These are phyloP conservation scores for Oscarella lobularis DNA, from an alignment of 37 sponge, comb jelly and placozoan species.

Conservation along the genomic window DNA sequence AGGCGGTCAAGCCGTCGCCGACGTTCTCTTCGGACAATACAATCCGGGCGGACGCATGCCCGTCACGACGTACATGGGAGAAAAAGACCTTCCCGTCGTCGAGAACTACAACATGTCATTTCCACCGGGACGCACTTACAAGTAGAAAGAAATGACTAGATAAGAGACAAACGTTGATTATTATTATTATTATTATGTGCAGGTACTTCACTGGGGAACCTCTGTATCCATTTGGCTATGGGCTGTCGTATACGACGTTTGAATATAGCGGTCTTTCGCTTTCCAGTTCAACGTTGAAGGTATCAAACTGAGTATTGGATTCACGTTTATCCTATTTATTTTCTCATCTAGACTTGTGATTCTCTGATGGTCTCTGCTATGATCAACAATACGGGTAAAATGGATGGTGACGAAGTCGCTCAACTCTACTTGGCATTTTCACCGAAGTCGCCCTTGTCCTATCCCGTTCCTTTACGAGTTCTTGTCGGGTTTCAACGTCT, in stretches of 20 bases:
- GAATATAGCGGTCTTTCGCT: neutral
- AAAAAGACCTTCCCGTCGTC: neutral
- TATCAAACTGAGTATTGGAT: neutral
- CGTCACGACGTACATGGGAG: neutral
- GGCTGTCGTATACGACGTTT: slow-evolving; percentile 2
- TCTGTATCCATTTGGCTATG: slow-evolving; percentile 1
- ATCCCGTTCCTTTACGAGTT: neutral
- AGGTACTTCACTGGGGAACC: slow-evolving; percentile 2
- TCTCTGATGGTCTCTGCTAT: neutral
- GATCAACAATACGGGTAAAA: neutral
- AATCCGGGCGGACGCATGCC: slow-evolving; percentile 7
- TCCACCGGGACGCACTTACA: slow-evolving; percentile 8
- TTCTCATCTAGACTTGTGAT: neutral
- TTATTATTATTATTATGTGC: neutral
- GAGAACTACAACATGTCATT: slow-evolving; percentile 1
- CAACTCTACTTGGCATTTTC: neutral
- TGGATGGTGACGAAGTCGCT: slow-evolving; percentile 1
- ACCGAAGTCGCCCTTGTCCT: neutral
- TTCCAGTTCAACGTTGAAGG: neutral
- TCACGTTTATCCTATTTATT: neutral
- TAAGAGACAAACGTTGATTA: too few species aligned
- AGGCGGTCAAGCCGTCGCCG: slow-evolving; percentile 47
- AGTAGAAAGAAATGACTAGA: neutral
- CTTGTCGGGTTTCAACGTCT: neutral
- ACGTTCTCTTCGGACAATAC: slow-evolving; percentile 23